These are phyloP conservation scores for Cynodonichthys magdalenae DNA, from an alignment of 2,797 vertebrate species.

Conservation along the genomic window DNA sequence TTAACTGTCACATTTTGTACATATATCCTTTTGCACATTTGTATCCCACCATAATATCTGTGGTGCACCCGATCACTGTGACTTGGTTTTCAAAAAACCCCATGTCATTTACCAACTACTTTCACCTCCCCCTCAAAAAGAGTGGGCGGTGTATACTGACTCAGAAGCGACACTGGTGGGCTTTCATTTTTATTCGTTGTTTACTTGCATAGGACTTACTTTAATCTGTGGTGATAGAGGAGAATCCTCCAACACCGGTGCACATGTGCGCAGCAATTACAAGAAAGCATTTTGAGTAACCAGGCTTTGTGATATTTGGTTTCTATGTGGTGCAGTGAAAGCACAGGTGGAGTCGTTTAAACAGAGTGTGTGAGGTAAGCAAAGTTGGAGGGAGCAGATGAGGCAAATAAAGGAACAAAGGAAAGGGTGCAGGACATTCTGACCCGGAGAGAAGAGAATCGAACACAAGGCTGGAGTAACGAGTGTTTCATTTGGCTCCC, in stretches of 20 bases:
- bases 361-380: constrained; percentile 22
- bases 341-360: constrained; percentile 5
- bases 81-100: constrained; percentile 26
- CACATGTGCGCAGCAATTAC: not conserved
- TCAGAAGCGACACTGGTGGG: constrained; percentile 52
- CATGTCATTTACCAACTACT: constrained; percentile 38
- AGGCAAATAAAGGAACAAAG: constrained; percentile 51
- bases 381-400: constrained; percentile 22
- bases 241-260: constrained; percentile 10
- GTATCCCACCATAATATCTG: not conserved
- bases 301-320: not conserved
- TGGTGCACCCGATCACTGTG: constrained; percentile 24
- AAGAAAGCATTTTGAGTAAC: constrained; percentile 15
- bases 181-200: constrained; percentile 44
- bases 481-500: constrained; percentile 50
- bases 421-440: constrained; percentile 68
- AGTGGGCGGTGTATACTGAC: constrained; percentile 58
- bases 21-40: constrained; percentile 14
- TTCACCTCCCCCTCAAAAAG: constrained; percentile 52
- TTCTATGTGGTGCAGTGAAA: constrained; percentile 8
- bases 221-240: constrained; percentile 23
- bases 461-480: constrained; percentile 46
- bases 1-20: constrained; percentile 28
- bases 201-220: constrained; percentile 9
- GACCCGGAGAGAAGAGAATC: constrained; percentile 55